Evolutionary conservation across 2,797 vertebrate species (phyloP).

Genomic region (Microcaecilia unicolor): DNA sequence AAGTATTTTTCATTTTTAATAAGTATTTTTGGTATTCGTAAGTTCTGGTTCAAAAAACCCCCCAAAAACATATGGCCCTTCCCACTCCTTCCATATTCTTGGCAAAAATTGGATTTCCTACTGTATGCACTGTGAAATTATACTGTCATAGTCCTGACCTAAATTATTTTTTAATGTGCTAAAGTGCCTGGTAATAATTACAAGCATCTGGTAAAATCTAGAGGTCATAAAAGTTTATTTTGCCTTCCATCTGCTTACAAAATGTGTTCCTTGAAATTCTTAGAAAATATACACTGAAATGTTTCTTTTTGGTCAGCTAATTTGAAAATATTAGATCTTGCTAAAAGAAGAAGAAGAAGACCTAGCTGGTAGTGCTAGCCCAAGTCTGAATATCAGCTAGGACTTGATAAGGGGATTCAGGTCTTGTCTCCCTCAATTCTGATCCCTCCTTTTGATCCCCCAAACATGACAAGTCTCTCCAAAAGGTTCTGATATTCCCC

Average conservation of each 20-base stretch:
- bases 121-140: slow-evolving; percentile 25
- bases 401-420: no score
- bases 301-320: no score
- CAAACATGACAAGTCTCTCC: no score
- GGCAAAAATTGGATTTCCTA: slow-evolving; percentile 19
- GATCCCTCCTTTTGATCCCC: no score
- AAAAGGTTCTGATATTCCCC: no score
- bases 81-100: slow-evolving; percentile 15
- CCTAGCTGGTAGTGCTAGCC: no score
- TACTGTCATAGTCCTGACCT: slow-evolving; percentile 27
- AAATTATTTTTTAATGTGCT: slow-evolving; percentile 18
- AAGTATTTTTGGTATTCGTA: slow-evolving; percentile 33
- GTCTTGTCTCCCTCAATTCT: no score
- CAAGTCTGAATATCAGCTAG: no score
- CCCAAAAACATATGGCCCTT: slow-evolving; percentile 28
- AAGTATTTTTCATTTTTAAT: slow-evolving; percentile 30
- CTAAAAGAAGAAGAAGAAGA: no score
- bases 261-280: slow-evolving; percentile 8
- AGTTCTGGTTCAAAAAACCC: slow-evolving; percentile 45
- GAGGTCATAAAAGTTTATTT: background rate
- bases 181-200: slow-evolving; percentile 27
- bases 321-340: no score
- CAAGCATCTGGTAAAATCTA: slow-evolving; percentile 5
- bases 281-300: no score
- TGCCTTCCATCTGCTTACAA: slow-evolving; percentile 10